A percentile compares a stretch with the other conserved stretches of the same genome.
Evolutionary conservation across 2,113 vertebrate species (phyloP).

Genomic region (Elachura formosa): DNA sequence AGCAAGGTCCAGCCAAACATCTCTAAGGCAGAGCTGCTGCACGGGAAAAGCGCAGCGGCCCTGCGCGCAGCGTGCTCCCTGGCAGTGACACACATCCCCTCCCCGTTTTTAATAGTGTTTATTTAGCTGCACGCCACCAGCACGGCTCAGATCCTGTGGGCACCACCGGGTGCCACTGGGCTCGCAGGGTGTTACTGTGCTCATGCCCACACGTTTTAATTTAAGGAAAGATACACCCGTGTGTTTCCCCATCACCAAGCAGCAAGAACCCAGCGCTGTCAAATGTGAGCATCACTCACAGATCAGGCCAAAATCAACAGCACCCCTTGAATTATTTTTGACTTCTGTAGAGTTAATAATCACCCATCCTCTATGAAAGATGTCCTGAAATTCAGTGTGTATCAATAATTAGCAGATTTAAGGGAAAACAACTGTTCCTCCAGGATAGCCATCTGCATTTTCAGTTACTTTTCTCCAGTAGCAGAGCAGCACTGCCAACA

Average conservation of each 20-base stretch:
- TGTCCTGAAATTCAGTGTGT: not conserved
- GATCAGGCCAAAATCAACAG: not conserved
- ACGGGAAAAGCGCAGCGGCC: not conserved
- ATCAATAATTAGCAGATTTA: rapidly evolving
- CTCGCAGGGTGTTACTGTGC: rapidly evolving
- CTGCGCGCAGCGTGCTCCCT: rapidly evolving
- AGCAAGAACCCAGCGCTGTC: not conserved
- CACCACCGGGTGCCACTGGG: not conserved
- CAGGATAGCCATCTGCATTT: not conserved
- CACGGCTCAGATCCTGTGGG: not conserved
- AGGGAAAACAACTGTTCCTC: not conserved
- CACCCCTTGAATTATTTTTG: rapidly evolving
- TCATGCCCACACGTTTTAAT: rapidly evolving
- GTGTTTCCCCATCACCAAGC: not conserved
- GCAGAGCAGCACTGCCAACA: not conserved
- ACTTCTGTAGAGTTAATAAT: not conserved
- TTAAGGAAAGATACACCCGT: rapidly evolving
- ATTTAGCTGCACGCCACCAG: not conserved
- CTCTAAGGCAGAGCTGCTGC: rapidly evolving
- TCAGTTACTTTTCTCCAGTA: not conserved
- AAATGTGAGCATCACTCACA: not conserved
- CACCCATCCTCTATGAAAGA: rapidly evolving
- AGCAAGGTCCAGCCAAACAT: rapidly evolving
- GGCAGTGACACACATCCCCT: not conserved
- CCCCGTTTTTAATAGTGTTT: not conserved